Evolutionary conservation across 1,140 invertebrate genomes (phyloP).

Genomic region (Cyclina sinensis): DNA sequence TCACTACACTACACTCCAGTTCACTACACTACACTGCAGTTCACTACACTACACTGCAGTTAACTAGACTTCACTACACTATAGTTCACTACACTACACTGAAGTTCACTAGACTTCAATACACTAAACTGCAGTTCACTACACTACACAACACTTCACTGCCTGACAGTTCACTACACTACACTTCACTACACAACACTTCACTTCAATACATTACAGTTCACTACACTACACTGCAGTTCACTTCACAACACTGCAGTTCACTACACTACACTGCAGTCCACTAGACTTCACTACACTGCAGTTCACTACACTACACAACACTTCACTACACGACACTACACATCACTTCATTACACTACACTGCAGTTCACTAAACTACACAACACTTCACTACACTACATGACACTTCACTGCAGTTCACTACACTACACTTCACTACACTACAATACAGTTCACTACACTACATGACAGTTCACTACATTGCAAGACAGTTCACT

Average conservation of each 20-base stretch:
- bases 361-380: constrained; percentile 61
- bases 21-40: constrained; percentile 57
- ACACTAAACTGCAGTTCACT: constrained; percentile 60
- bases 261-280: constrained; percentile 34
- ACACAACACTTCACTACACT: constrained; percentile 53
- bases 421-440: constrained; percentile 59
- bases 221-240: constrained; percentile 61
- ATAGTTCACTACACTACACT: constrained; percentile 53
- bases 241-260: constrained; percentile 50
- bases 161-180: too few relatives aligned
- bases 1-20: constrained; percentile 64
- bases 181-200: constrained; percentile 47
- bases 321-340: constrained; percentile 59
- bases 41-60: constrained; percentile 54
- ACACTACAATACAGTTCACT: constrained; percentile 53
- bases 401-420: constrained; percentile 51
- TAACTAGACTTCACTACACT: constrained; percentile 54
- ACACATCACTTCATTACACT: constrained; percentile 62
- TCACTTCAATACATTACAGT: constrained; percentile 53
- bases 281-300: constrained; percentile 42
- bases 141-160: constrained; percentile 61
- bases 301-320: constrained; percentile 59
- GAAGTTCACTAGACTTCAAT: constrained; percentile 30
- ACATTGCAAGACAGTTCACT: too few relatives aligned
- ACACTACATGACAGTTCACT: too few relatives aligned